Base-by-base conservation (phyloP, 2,113 vertebrate species). In the Zeus faber region DNA sequence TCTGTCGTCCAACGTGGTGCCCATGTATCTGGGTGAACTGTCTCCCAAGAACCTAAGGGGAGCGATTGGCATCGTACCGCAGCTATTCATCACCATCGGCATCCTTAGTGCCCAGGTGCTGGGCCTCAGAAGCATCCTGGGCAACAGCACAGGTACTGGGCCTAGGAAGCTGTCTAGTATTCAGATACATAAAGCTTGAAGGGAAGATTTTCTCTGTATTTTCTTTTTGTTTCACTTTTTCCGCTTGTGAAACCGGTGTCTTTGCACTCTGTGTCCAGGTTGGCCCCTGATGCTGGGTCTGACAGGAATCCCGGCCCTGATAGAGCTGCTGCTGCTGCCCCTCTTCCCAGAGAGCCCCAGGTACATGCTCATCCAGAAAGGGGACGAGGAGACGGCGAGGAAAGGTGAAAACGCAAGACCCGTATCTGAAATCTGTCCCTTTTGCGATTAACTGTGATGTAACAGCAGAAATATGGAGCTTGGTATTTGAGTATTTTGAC, bases 1-100 rank as follows among this genome's bases (percentile, higher is more conserved):
- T 29, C 76, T 98, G 62, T 95, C 95, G 2, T 98, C 96, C 77
- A 99, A 77, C 0, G 96, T 97, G 45, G 96, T 98, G 51, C 95
- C 96, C 5, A 98, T 98, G 96, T 99, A 97, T 81, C 67, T 98
- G 22, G 96, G 96, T n/a, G 96, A 99, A 64, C 73, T 97, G 26
- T 74, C 96, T 23, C 95, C 96, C 0, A 95, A 86, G 74, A 97
- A 95, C 72, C 83, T 97, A 52, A 79, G 96, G 64, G 96, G 96
- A 17, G 95, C 92, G 0, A 48, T 94, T 0, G 89, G 95, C 11
- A 83, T 99, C 20, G 23, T 96, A 1, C 96, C 96, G 0, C 78
- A 99, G 86, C 90, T 98, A 6, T 95, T 99, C 81, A 95, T 99
- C 85, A 96, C 93, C 0, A 0, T 95, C 0, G 96, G 96, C 1